Evolutionary conservation across 2,888 invertebrate genomes (phyloP), one percentile per base, ranked within the genome.

Genomic region (Morpho achilles): DNA sequence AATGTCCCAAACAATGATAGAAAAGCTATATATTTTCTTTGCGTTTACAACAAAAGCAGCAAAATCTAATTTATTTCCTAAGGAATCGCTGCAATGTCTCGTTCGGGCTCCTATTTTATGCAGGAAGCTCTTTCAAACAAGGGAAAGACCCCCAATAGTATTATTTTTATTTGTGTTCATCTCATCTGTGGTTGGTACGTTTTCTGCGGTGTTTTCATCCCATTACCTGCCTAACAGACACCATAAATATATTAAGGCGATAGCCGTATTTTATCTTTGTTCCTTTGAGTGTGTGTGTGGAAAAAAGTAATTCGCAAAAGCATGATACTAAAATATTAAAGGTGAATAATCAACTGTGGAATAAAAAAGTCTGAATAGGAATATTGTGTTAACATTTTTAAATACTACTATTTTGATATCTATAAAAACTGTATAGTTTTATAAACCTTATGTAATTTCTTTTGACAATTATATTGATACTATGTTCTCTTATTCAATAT

Each of bases 151-250:
- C 78, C 70, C 70, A 69, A 77, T 77, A 75, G 74, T 75, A 75
- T 82, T 83, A 80, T 77, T 79, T 79, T 79, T 80, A 80, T 83
- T 81, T 79, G 74, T 79, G 75, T 79, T 80, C 79, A 76, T 75
- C 77, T 75, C 73, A 72, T 77, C 74, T 74, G 63, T 74, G 78
- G 75, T 79, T 82, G 77, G 73, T 74, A 76, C 76, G 77, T 79
- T 81, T 76, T 70, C 70, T 77, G 84, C 77, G 85, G 86, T 87
- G 84, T 86, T 84, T 89, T 87, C 88, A 77, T 85, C 73, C 87
- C 87, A 88, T 89, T 88, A 89, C 89, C 87, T 87, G 86, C 73
- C 70, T 80, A 86, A 85, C 84, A 83, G 84, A 76, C 73, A 77
- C 79, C 80, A 86, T 88, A 87, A 89, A 87, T 88, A 87, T 84